Evolutionary conservation across 1,140 invertebrate species (phyloP), one percentile per base, ranked within the genome.

Genomic region (Portunus trituberculatus): DNA sequence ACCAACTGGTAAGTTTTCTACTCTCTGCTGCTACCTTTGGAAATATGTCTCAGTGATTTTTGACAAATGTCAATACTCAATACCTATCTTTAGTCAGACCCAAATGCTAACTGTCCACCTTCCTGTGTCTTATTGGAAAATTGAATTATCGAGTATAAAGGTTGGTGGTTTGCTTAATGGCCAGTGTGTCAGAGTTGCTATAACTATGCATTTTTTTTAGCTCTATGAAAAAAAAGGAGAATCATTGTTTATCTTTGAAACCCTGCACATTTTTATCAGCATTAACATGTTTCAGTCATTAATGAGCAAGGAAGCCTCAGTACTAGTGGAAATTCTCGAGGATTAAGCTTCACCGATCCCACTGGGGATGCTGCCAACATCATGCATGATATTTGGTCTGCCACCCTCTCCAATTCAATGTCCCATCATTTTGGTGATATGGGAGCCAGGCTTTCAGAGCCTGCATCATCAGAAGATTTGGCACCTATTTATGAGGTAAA

Each of bases 361-460:
- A 97, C 97, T 25, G 97, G 97, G 10, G 97, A 97, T 95, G 97
- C 97, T 2, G 87, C 97, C 59, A 96, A 95, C 25, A 83, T 96
- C 76, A 96, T 96, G 83, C 76, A 96, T 93, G 94, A 96, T 10
- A 89, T 96, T 31, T 96, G 94, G 94, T 96, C 95, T 20, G 76
- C 87, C 4, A 96, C 86, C 46, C 82, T 96, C 39, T 89, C 91
- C 84, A 32, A 91, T 14, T 83, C 25, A 52, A 91, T 91, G 10
- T 84, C 32, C 7, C 93, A 95, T 46, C 52, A 59, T 20, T 59
- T 82, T 84, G 95, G 88, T 88, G 16, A 67, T 29, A 48, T 25
- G 39, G 39, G 82, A 39, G 28, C 48, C 45, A 39, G 83, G n/a
- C 12, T 59, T 59, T 0, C 16, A 87, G 59, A 67, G 6, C n/a